Conservation (phyloP, 1,140 invertebrate genomes). For the Uloborus diversus region DNA sequence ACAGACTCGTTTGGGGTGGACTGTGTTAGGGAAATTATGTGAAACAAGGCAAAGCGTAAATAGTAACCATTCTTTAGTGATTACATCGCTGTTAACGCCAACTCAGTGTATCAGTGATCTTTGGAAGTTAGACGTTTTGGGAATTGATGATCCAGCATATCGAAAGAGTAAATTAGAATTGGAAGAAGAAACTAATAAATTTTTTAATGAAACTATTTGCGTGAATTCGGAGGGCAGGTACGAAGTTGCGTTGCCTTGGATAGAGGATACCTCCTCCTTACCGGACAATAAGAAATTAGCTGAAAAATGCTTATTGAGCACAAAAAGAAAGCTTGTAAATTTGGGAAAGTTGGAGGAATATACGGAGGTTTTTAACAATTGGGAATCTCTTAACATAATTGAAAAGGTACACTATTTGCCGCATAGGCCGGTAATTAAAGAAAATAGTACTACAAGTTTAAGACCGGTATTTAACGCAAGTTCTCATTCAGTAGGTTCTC, state of each 20-base stretch:
- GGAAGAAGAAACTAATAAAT: not conserved
- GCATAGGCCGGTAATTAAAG: constrained; percentile 8
- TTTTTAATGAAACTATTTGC: not conserved
- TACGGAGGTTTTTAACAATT: not conserved
- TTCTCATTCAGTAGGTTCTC: not conserved
- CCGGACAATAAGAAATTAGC: not conserved
- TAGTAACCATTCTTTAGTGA: not conserved
- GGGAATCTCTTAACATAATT: not conserved
- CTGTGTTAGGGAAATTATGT: not conserved
- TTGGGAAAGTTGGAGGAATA: not conserved
- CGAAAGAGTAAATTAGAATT: not conserved
- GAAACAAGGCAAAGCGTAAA: not conserved
- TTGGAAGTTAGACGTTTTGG: constrained; percentile 14
- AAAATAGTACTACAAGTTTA: constrained; percentile 23
- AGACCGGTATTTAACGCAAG: constrained; percentile 18
- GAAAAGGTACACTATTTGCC: constrained; percentile 14
- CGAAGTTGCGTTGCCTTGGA: constrained; percentile 1
- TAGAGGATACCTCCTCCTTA: not conserved
- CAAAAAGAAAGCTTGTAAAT: constrained; percentile 1
- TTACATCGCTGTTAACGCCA: not conserved
- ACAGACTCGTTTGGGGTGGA: not conserved
- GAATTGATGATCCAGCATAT: not conserved
- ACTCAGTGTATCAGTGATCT: not conserved
- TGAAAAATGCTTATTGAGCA: not conserved
- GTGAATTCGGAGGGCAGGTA: constrained; percentile 13